A percentile compares a stretch with the other conserved stretches of the same genome.
Evolutionary conservation across 1,140 invertebrate genomes (phyloP).

Genomic region (Potamilus streckersoni): DNA sequence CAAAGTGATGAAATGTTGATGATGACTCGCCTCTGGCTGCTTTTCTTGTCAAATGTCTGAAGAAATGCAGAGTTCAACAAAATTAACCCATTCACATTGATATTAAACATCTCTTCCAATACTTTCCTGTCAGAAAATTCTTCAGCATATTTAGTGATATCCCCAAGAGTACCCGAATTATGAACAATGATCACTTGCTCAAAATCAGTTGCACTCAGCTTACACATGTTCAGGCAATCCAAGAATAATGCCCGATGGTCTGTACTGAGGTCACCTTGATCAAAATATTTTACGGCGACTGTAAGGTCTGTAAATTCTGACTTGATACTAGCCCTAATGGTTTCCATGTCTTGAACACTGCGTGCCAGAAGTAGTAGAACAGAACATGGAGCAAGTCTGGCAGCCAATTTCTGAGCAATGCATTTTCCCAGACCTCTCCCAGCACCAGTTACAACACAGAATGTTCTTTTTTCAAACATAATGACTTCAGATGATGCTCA

Average conservation of each 20-base stretch:
- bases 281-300: slow-evolving; percentile 49
- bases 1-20: slow-evolving; percentile 91
- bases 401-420: slow-evolving; percentile 79
- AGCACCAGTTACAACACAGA: slow-evolving; percentile 80
- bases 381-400: slow-evolving; percentile 75
- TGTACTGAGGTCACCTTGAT: slow-evolving; percentile 60
- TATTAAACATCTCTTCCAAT: slow-evolving; percentile 75
- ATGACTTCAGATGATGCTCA: no score
- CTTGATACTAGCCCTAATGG: slow-evolving; percentile 72
- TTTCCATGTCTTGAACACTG: slow-evolving; percentile 71
- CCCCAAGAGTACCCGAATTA: slow-evolving; percentile 87
- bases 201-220: slow-evolving; percentile 70
- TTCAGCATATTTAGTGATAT: slow-evolving; percentile 71
- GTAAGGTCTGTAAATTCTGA: slow-evolving; percentile 25
- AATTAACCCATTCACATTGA: slow-evolving; percentile 85
- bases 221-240: slow-evolving; percentile 70
- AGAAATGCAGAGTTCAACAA: slow-evolving; percentile 84
- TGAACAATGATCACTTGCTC: slow-evolving; percentile 84
- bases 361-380: slow-evolving; percentile 81
- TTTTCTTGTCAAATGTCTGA: slow-evolving; percentile 68
- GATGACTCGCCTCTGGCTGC: slow-evolving; percentile 72
- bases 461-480: slow-evolving; percentile 29
- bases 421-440: slow-evolving; percentile 87
- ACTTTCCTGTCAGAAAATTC: slow-evolving; percentile 69
- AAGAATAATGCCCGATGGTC: slow-evolving; percentile 54